phyloP scores from a whole-genome alignment of 1,140 invertebrate genomes.

The Whitmania pigra region DNA sequence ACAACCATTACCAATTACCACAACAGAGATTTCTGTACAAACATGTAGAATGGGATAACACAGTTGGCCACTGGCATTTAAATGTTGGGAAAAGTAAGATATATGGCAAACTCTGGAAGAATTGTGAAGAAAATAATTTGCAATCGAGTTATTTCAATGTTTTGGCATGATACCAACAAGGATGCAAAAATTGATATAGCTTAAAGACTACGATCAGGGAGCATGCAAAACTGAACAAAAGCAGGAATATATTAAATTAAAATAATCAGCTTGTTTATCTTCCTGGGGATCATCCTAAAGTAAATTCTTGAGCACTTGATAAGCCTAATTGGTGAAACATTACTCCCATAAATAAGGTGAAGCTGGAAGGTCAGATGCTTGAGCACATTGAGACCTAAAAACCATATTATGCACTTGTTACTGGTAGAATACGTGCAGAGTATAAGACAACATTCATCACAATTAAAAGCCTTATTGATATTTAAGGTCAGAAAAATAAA shows the following conservation, averaged over 20 bases:
- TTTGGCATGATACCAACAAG: too few relatives aligned
- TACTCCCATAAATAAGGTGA: constrained; percentile 94
- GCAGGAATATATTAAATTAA: neutral
- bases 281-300: neutral
- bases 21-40: too few relatives aligned
- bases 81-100: too few relatives aligned
- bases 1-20: too few relatives aligned
- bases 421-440: neutral
- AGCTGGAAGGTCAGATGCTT: constrained; percentile 87
- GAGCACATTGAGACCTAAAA: constrained; percentile 78
- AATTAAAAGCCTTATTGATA: too few relatives aligned
- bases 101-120: too few relatives aligned
- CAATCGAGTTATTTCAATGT: too few relatives aligned
- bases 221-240: neutral
- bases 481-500: too few relatives aligned
- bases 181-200: too few relatives aligned
- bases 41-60: too few relatives aligned
- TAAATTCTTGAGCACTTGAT: constrained; percentile 2
- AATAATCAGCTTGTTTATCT: neutral
- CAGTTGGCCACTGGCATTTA: too few relatives aligned
- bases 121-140: too few relatives aligned
- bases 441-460: neutral
- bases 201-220: neutral
- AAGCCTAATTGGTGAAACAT: constrained; percentile 24
- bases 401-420: neutral